Percentiles rank a stretch among this genome's conserved stretches.
These are phyloP conservation scores for Pygocentrus nattereri DNA, from an alignment of 2,797 vertebrate genomes.

Conservation along the genomic window DNA sequence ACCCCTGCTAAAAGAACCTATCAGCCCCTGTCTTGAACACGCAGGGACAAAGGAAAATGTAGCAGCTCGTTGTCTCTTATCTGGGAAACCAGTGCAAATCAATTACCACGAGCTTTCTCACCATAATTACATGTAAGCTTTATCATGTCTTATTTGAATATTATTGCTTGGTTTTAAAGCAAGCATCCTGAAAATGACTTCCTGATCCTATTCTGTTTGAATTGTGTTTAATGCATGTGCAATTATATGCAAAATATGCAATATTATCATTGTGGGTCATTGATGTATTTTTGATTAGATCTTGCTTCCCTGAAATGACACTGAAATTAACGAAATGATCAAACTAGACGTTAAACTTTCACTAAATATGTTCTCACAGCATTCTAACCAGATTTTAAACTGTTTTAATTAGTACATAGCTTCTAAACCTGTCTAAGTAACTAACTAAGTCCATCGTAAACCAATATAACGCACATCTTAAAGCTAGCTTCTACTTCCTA, in stretches of 20 bases:
- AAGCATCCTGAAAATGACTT: constrained; percentile 64
- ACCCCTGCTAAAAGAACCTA: constrained; percentile 40
- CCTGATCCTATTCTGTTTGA: constrained; percentile 40
- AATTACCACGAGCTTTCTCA: constrained; percentile 41
- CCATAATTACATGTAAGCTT: constrained; percentile 45
- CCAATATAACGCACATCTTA: constrained; percentile 78
- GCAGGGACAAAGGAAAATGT: constrained; percentile 32
- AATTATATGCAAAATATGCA: constrained; percentile 43
- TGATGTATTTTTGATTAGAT: constrained; percentile 60
- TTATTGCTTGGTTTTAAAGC: constrained; percentile 34
- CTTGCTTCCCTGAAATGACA: constrained; percentile 62
- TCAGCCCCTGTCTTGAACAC: constrained; percentile 41
- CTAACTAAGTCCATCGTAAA: constrained; percentile 71
- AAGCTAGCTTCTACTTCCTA: constrained; percentile 78
- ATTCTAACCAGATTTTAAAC: constrained; percentile 84
- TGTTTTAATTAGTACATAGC: constrained; percentile 77
- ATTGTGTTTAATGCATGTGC: constrained; percentile 58
- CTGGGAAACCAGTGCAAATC: constrained; percentile 46
- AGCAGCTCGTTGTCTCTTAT: constrained; percentile 41
- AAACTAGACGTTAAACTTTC: constrained; percentile 72
- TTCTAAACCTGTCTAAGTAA: constrained; percentile 76
- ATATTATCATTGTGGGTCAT: constrained; percentile 44
- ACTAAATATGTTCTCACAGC: constrained; percentile 78
- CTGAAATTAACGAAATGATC: constrained; percentile 54
- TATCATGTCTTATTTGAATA: constrained; percentile 9